phyloP scores from a whole-genome alignment of 2,113 vertebrate genomes.

The Colaptes auratus region DNA sequence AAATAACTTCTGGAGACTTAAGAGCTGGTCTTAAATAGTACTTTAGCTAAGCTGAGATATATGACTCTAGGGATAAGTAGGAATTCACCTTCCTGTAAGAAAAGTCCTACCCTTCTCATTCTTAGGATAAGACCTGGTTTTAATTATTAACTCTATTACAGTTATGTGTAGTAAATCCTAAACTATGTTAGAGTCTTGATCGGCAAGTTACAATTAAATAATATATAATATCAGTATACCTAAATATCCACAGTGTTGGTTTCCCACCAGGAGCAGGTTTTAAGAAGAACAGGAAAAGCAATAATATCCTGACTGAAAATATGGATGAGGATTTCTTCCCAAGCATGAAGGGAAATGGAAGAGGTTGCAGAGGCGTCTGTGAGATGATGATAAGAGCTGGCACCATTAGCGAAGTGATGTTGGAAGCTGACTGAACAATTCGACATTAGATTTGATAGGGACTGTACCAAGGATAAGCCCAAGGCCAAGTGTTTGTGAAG shows the following conservation, averaged over 20 bases:
- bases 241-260: background rate
- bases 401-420: conserved; percentile 59
- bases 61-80: background rate
- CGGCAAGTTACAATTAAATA: background rate
- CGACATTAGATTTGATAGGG: conserved; percentile 29
- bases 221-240: background rate
- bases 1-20: background rate
- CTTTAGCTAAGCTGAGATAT: background rate
- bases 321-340: conserved; percentile 3
- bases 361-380: conserved; percentile 42
- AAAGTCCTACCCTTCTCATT: background rate
- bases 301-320: background rate
- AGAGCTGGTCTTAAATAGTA: rapidly evolving
- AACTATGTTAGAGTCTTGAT: background rate
- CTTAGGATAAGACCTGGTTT: background rate
- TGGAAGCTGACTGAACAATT: conserved; percentile 23
- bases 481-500: conserved; percentile 61
- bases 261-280: background rate
- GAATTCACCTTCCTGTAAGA: background rate
- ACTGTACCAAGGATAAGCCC: conserved; percentile 4
- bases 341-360: background rate
- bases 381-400: conserved; percentile 52
- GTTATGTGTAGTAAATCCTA: background rate
- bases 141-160: background rate
- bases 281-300: background rate